Evolutionary conservation across 2,797 vertebrate genomes (phyloP).

Genomic region (Prunella strophiata): DNA sequence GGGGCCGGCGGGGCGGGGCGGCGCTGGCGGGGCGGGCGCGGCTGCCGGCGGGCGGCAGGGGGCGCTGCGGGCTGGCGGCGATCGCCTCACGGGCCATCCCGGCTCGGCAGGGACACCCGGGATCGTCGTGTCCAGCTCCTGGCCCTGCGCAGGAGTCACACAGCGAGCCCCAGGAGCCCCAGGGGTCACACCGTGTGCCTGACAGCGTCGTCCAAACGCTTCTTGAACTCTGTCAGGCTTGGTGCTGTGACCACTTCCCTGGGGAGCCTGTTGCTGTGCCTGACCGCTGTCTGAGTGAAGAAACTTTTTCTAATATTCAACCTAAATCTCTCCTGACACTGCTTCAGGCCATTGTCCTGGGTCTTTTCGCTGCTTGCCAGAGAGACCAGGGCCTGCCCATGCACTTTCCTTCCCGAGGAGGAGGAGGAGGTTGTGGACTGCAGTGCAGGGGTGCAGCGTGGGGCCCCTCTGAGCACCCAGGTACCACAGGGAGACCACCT

Average conservation of each 20-base stretch:
- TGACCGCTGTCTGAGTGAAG: background rate
- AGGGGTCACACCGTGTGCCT: background rate
- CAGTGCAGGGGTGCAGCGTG: background rate
- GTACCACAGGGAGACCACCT: too few species aligned
- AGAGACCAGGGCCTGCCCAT: background rate
- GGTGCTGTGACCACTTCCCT: background rate
- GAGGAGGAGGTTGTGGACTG: background rate
- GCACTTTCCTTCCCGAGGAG: background rate
- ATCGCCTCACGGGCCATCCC: accelerated
- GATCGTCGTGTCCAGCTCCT: accelerated
- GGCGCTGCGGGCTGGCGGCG: background rate
- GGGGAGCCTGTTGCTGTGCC: background rate
- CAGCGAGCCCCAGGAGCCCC: too few species aligned
- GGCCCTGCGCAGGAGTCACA: accelerated
- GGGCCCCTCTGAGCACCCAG: background rate
- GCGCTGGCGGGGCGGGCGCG: background rate
- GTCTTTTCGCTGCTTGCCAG: background rate
- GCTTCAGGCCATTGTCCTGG: background rate
- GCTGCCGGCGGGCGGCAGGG: background rate
- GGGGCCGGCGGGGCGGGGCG: background rate
- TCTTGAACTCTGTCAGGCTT: background rate
- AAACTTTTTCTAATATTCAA: background rate
- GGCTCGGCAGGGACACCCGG: accelerated
- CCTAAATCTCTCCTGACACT: background rate
- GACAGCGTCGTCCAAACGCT: background rate